Percentiles rank a stretch among this genome's conserved stretches.
Conservation (phyloP, 2,888 invertebrate genomes). For the Campaea margaritaria region DNA sequence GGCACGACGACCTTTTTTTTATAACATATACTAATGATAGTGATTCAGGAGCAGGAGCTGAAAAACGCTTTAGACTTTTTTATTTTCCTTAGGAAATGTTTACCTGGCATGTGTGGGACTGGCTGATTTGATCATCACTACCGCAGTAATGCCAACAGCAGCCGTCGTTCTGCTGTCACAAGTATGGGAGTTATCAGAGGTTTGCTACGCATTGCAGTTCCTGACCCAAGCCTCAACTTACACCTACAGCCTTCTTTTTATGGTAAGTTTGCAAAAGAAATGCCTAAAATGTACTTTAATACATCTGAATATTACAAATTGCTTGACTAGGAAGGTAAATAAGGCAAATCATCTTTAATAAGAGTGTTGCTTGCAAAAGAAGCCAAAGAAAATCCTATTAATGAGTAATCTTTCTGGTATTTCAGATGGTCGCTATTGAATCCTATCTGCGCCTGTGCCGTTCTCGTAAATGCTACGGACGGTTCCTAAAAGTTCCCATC, state of each 20-base stretch:
- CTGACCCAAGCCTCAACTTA: slow-evolving; percentile 88
- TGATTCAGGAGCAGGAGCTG: too few relatives aligned
- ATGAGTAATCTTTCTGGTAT: slow-evolving; percentile 20
- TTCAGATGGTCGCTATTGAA: slow-evolving; percentile 86
- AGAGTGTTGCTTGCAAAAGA: too few relatives aligned
- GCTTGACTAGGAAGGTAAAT: too few relatives aligned
- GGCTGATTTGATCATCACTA: slow-evolving; percentile 89
- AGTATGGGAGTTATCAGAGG: slow-evolving; percentile 81
- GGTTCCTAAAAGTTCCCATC: slow-evolving; percentile 79
- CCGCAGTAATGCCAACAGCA: slow-evolving; percentile 88
- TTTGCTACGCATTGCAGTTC: slow-evolving; percentile 89
- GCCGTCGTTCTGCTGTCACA: slow-evolving; percentile 89
- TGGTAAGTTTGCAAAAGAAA: slow-evolving; percentile 69
- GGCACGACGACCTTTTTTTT: too few relatives aligned
- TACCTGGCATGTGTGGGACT: slow-evolving; percentile 91
- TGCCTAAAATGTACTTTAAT: slow-evolving; percentile 11
- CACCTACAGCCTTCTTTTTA: slow-evolving; percentile 69
- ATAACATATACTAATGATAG: too few relatives aligned
- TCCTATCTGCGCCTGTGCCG: slow-evolving; percentile 87
- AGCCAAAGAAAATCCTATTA: too few relatives aligned
- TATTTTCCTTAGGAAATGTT: slow-evolving; percentile 84
- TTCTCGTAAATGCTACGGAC: slow-evolving; percentile 58
- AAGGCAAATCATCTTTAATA: too few relatives aligned
- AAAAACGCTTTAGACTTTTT: too few relatives aligned
- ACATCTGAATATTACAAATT: too few relatives aligned